These are phyloP conservation scores for Pollachius pollachius DNA, from an alignment of 2,113 vertebrate species.

Conservation along the genomic window DNA sequence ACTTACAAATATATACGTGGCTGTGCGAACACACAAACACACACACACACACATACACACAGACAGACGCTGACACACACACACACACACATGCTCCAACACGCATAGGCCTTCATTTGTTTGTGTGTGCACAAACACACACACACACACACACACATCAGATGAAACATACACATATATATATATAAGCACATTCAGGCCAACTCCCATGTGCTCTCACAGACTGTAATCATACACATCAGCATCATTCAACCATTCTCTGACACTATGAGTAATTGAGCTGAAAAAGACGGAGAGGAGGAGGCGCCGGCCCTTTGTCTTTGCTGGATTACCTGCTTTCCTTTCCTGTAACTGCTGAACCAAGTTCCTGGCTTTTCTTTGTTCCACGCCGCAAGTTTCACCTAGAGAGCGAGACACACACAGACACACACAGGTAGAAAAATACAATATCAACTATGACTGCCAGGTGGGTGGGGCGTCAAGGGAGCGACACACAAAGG, in stretches of 20 bases:
- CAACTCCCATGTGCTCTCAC: too few relatives aligned
- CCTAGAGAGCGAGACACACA: constrained; percentile 65
- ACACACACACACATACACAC: background rate
- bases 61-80: constrained; percentile 5
- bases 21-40: background rate
- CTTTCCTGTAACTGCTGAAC: constrained; percentile 87
- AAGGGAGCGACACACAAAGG: constrained; percentile 16
- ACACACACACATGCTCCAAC: background rate
- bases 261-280: constrained; percentile 16
- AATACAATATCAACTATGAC: too few relatives aligned
- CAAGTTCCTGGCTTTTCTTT: constrained; percentile 86
- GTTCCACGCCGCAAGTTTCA: constrained; percentile 87
- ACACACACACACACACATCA: background rate
- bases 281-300: constrained; percentile 22
- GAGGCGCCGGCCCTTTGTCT: background rate
- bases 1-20: background rate
- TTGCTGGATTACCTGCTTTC: constrained; percentile 79
- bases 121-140: background rate
- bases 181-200: too few relatives aligned
- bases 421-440: background rate
- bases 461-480: background rate
- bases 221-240: constrained; percentile 3
- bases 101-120: background rate
- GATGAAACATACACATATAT: too few relatives aligned
- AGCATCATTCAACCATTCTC: constrained; percentile 17